Base-by-base conservation (phyloP, 2,888 invertebrate species). In the Linyphia triangularis region DNA sequence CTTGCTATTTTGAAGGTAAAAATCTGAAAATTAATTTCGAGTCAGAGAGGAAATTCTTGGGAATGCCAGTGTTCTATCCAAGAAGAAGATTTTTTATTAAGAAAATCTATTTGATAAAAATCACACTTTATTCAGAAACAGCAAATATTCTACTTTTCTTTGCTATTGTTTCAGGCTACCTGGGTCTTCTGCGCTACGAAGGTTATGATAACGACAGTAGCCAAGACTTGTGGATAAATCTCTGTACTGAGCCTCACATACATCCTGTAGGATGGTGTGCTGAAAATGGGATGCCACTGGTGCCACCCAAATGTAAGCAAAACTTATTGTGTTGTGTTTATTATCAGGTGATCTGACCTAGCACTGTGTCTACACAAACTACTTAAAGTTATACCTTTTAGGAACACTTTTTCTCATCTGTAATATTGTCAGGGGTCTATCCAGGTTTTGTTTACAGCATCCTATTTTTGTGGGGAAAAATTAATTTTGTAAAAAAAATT, bases 241-340 rank as follows among this genome's bases (percentile, higher is more conserved):
- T 99, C 73, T 98, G 98, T 93, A 96, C 97, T 89, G 96, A 97
- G 24, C 96, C 97, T 92, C 88, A 90, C 22, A 97, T 99, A n/a
- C 98, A 98, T 93, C 97, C 98, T 19, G 98, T 99, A 4, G 99
- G 99, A 6, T 99, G 99, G 98, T 98, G 98, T 93, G 98, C 98
- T 3, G 97, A 97, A 0, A 95, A 98, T 89, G 98, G 98, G 37
- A 98, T 98, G 92, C 98, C 98, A 1, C 94, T 99, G 9, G 98
- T 98, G 92, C 98, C 99, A 22, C 99, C 99, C 13, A 95, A 96
- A 92, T 96, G 95, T 95, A 93, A 93, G 93, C 93, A 37, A 2
- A 59, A 2, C 5, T 30, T 6, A 67, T 10, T 22, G 30, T 59
- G 72, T 89, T 10, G 26, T 70, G 43, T n/a, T n/a, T n/a, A n/a